These are phyloP conservation scores for Xiphophorus maculatus DNA, from an alignment of 2,113 vertebrate species.

Conservation along the genomic window DNA sequence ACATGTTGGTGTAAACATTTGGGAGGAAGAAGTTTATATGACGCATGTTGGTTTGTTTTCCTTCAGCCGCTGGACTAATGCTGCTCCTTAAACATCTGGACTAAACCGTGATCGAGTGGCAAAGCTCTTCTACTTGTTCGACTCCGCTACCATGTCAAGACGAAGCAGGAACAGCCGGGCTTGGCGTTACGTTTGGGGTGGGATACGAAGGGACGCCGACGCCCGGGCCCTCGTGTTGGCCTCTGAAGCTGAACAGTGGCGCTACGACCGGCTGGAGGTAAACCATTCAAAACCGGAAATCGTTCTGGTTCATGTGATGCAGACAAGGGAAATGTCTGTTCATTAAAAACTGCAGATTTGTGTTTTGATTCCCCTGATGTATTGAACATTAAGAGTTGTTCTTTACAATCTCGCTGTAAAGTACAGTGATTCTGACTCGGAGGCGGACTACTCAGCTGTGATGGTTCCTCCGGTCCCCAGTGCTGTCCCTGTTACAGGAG, in stretches of 20 bases:
- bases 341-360: neutral
- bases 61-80: slow-evolving; percentile 47
- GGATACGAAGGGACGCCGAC: slow-evolving; percentile 86
- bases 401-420: slow-evolving; percentile 55
- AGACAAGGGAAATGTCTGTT: neutral
- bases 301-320: neutral
- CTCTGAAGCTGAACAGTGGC: slow-evolving; percentile 79
- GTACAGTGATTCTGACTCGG: slow-evolving; percentile 96
- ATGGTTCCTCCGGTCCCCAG: slow-evolving; percentile 90
- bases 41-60: neutral
- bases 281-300: slow-evolving; percentile 1
- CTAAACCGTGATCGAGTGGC: slow-evolving; percentile 17
- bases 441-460: slow-evolving; percentile 85
- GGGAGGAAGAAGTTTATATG: neutral
- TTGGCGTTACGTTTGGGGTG: slow-evolving; percentile 91
- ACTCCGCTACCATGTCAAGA: slow-evolving; percentile 85
- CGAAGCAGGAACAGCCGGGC: slow-evolving; percentile 89
- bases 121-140: slow-evolving; percentile 12
- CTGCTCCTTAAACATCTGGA: slow-evolving; percentile 33
- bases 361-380: neutral
- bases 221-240: slow-evolving; percentile 78
- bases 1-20: neutral
- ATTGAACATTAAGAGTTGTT: neutral
- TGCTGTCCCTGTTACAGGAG: slow-evolving; percentile 94
- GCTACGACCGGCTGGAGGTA: slow-evolving; percentile 89